phyloP scores from a whole-genome alignment of 1,140 invertebrate species.

The Periplaneta americana region DNA sequence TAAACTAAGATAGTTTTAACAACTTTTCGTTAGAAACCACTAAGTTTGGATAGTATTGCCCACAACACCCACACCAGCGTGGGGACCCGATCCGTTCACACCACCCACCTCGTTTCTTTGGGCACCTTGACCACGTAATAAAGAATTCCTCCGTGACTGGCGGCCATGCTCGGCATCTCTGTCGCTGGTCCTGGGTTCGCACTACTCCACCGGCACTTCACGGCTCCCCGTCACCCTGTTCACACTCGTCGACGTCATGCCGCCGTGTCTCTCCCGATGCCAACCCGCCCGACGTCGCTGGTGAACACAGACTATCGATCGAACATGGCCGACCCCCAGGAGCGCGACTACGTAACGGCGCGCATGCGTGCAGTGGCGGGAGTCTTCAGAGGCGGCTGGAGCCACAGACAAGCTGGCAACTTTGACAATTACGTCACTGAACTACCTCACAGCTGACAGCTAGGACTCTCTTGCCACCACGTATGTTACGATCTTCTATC shows the following conservation, averaged over 20 bases:
- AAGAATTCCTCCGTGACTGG: constrained; percentile 53
- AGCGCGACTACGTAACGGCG: not conserved
- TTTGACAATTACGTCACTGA: too few relatives aligned
- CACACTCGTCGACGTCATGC: not conserved
- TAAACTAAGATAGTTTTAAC: too few relatives aligned
- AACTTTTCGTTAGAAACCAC: too few relatives aligned
- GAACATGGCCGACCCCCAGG: not conserved
- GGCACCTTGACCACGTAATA: constrained; percentile 59
- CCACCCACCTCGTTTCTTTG: constrained; percentile 33
- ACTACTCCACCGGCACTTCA: constrained; percentile 3
- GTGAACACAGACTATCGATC: not conserved
- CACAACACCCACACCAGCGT: not conserved
- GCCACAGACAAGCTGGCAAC: too few relatives aligned
- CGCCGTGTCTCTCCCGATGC: not conserved
- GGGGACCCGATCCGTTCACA: not conserved
- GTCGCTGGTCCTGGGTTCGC: not conserved
- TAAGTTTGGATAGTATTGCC: too few relatives aligned
- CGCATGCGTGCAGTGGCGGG: not conserved
- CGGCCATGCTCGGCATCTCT: constrained; percentile 45
- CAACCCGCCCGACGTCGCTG: not conserved
- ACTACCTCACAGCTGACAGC: too few relatives aligned
- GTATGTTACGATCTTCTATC: too few relatives aligned
- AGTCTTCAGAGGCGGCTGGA: too few relatives aligned
- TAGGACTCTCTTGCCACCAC: too few relatives aligned
- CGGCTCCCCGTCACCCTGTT: not conserved